These are phyloP conservation scores for Catamblyrhynchus diadema DNA, from an alignment of 2,797 vertebrate genomes.

Conservation along the genomic window DNA sequence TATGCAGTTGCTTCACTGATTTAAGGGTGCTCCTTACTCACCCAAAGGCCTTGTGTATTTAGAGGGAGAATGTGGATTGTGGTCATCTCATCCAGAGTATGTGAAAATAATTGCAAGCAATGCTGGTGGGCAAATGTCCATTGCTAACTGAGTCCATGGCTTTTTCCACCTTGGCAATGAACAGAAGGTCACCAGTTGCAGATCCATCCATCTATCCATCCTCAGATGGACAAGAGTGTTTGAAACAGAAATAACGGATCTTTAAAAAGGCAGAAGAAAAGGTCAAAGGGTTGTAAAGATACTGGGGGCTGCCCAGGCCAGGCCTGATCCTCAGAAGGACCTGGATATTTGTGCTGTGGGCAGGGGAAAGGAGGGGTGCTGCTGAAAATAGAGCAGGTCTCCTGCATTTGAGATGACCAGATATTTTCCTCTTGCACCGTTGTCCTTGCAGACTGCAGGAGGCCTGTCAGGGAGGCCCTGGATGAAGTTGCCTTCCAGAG, in stretches of 20 bases:
- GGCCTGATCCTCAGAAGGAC: background rate
- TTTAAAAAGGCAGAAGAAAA: background rate
- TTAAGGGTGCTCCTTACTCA: background rate
- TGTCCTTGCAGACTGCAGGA: background rate
- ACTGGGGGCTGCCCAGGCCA: background rate
- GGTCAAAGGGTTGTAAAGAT: background rate
- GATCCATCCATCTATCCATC: background rate
- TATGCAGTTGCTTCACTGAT: background rate
- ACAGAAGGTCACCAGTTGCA: background rate
- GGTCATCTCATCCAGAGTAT: background rate
- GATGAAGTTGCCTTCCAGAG: background rate
- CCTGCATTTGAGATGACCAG: background rate
- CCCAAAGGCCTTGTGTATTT: background rate
- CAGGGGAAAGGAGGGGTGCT: background rate
- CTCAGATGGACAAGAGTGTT: background rate
- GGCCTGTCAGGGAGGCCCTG: background rate
- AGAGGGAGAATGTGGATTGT: background rate
- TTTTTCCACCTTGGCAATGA: background rate
- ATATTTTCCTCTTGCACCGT: background rate
- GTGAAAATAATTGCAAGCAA: background rate
- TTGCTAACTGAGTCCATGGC: background rate
- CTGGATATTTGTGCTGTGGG: background rate
- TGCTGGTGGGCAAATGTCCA: background rate
- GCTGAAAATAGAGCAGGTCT: background rate
- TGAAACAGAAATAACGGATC: background rate